Percentiles rank a stretch among this genome's conserved stretches.
These are phyloP conservation scores for Euura saliciscinereae DNA, from an alignment of 1,140 invertebrate species.

Conservation along the genomic window DNA sequence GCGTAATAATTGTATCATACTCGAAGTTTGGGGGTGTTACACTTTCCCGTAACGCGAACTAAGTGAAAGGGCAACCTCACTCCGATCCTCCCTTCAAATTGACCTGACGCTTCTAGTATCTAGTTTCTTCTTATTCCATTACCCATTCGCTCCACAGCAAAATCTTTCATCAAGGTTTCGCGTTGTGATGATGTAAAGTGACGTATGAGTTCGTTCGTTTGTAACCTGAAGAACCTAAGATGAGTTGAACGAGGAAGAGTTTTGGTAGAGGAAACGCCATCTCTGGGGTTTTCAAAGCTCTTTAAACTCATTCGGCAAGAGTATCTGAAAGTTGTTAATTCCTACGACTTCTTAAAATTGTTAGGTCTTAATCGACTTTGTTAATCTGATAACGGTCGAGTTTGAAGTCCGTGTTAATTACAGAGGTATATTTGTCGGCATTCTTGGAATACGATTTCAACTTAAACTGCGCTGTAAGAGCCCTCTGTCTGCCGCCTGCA, in stretches of 20 bases:
- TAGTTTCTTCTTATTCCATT: no score
- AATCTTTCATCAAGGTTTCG: no score
- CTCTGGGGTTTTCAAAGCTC: no score
- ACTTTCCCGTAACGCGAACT: no score
- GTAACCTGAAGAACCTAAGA: no score
- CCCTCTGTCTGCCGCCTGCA: no score
- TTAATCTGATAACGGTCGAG: constrained; percentile 11
- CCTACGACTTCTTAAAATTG: not conserved
- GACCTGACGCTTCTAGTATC: not conserved
- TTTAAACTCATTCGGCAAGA: not conserved
- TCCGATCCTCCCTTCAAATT: not conserved
- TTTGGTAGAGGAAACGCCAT: not conserved
- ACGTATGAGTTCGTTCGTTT: no score
- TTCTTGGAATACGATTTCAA: not conserved
- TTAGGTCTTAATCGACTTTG: constrained; percentile 12
- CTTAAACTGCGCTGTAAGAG: no score
- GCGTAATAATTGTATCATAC: no score
- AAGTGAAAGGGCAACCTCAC: not conserved
- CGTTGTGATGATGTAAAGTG: no score
- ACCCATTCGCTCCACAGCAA: no score
- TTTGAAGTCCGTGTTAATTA: constrained; percentile 8
- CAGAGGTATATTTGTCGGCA: constrained; percentile 7
- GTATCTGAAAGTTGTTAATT: not conserved
- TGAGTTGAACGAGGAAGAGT: not conserved
- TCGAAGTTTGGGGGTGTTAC: no score